These are phyloP conservation scores for Odontesthes bonariensis DNA, from an alignment of 2,113 vertebrate species.

Conservation along the genomic window DNA sequence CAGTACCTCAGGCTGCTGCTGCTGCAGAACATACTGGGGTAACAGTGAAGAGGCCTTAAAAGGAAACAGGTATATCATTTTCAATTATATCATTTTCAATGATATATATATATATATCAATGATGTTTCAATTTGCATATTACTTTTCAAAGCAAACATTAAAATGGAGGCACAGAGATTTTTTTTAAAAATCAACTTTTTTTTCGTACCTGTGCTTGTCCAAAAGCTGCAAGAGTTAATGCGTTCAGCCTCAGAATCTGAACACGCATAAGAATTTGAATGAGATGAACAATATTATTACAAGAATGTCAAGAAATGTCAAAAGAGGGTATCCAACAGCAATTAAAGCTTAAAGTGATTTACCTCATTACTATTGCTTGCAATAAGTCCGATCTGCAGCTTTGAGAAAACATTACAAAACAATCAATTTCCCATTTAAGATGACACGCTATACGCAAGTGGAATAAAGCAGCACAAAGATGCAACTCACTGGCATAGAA, in stretches of 20 bases:
- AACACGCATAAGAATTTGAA: constrained; percentile 6
- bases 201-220: constrained; percentile 72
- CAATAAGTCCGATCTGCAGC: constrained; percentile 80
- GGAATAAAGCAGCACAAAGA: no score
- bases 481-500: constrained; percentile 72
- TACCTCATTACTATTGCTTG: constrained; percentile 86
- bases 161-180: no score
- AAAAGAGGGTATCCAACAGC: neutral
- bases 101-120: no score
- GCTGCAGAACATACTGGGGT: constrained; percentile 77
- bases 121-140: neutral
- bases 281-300: neutral
- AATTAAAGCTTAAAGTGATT: neutral
- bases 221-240: constrained; percentile 75
- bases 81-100: no score
- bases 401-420: constrained; percentile 51
- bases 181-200: neutral
- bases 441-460: neutral
- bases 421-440: neutral
- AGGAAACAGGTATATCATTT: neutral
- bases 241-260: constrained; percentile 79
- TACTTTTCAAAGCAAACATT: neutral
- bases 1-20: constrained; percentile 75
- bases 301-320: neutral
- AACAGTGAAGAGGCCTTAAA: constrained; percentile 70